Percentiles rank a stretch among this genome's conserved stretches.
Evolutionary conservation across 1,140 invertebrate genomes (phyloP).

Genomic region (Zaprionus davidi): DNA sequence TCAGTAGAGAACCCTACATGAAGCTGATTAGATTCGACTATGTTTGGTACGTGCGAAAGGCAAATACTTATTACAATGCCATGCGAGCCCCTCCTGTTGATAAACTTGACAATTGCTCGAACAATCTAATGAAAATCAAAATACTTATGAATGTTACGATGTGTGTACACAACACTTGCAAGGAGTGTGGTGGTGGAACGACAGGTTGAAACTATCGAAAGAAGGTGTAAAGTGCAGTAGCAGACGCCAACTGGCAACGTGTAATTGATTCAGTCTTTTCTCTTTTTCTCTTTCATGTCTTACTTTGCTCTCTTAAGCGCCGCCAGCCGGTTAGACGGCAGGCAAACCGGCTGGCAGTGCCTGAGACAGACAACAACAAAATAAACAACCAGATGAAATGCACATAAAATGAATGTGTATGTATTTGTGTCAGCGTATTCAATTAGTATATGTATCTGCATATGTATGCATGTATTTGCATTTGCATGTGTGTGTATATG

Average conservation of each 20-base stretch:
- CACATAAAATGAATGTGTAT: constrained; percentile 60
- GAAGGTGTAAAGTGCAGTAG: background rate
- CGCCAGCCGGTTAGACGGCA: constrained; percentile 16
- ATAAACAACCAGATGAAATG: constrained; percentile 61
- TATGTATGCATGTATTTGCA: constrained; percentile 12
- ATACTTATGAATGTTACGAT: background rate
- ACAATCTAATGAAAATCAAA: constrained; percentile 53
- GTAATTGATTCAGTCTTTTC: constrained; percentile 1
- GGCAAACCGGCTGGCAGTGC: constrained; percentile 57
- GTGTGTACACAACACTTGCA: background rate
- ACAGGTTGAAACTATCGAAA: background rate
- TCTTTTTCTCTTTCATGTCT: background rate
- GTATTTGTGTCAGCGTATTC: constrained; percentile 9
- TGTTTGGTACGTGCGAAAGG: constrained; percentile 37
- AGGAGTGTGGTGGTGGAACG: background rate
- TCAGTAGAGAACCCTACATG: constrained; percentile 28
- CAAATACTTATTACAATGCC: constrained; percentile 31
- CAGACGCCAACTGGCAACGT: background rate
- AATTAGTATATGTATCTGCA: background rate
- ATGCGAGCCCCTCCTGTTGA: constrained; percentile 33
- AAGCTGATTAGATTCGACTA: constrained; percentile 60
- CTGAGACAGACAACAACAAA: constrained; percentile 46
- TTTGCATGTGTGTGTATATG: constrained; percentile 15
- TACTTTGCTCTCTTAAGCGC: constrained; percentile 14
- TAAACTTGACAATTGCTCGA: constrained; percentile 63